Conservation (phyloP, 2,888 invertebrate species). For the Platycheirus albimanus region DNA sequence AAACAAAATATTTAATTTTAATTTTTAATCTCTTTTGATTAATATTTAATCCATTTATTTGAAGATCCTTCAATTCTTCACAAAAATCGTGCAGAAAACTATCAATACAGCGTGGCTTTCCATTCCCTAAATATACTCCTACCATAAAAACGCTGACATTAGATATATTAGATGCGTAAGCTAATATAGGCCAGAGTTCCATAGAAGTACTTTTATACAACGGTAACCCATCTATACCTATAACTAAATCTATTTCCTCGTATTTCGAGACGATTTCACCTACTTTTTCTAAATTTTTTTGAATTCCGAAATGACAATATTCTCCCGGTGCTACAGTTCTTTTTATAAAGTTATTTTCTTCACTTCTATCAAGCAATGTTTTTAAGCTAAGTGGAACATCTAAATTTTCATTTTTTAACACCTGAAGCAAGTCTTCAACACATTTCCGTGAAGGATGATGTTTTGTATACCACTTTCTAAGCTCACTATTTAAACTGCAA, state of each 20-base stretch:
- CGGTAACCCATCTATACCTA: constrained; percentile 1
- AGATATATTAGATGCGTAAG: neutral
- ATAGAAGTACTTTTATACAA: neutral
- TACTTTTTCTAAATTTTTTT: neutral
- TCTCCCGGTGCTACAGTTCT: neutral
- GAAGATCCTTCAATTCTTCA: neutral
- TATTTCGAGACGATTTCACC: neutral
- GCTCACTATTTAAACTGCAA: neutral
- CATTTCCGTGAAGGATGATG: constrained; percentile 10
- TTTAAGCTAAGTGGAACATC: neutral
- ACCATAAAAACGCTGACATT: neutral
- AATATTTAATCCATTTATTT: neutral
- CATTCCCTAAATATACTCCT: neutral
- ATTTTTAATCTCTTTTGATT: neutral
- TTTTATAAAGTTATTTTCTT: neutral
- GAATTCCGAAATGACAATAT: neutral
- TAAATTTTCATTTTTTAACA: neutral
- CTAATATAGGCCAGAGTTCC: neutral
- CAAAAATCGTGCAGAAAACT: neutral
- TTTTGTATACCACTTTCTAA: neutral
- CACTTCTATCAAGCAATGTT: neutral
- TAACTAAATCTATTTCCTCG: neutral
- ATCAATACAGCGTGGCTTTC: neutral
- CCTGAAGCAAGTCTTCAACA: neutral
- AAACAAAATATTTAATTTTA: neutral